phyloP scores from a whole-genome alignment of 2,797 vertebrate genomes.

The Momotus momota region DNA sequence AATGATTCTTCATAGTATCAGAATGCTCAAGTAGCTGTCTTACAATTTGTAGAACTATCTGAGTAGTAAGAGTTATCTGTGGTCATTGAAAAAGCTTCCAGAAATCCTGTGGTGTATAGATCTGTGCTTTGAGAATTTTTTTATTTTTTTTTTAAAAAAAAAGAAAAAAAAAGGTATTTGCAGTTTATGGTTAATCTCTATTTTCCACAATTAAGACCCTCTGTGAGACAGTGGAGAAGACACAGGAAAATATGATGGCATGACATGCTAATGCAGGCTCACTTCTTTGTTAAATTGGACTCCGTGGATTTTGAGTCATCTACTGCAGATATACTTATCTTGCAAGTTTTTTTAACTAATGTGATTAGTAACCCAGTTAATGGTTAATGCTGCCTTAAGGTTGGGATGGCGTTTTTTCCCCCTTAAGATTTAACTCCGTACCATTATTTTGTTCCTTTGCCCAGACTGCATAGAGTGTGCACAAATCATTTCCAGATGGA shows the following conservation, averaged over 20 bases:
- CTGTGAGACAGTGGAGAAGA: neutral
- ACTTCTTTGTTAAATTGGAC: neutral
- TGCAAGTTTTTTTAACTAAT: slow-evolving; percentile 13
- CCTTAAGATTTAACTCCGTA: slow-evolving; percentile 10
- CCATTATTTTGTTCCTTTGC: slow-evolving; percentile 53
- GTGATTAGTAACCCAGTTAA: slow-evolving; percentile 34
- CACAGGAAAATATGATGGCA: neutral
- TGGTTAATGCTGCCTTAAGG: slow-evolving; percentile 29
- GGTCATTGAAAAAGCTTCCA: neutral
- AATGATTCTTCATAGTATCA: neutral
- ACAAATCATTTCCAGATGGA: slow-evolving; percentile 70
- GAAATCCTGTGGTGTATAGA: neutral
- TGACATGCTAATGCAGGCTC: neutral
- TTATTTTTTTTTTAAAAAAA: neutral
- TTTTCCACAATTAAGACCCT: too few species aligned
- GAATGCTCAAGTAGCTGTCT: neutral
- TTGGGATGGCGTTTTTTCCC: neutral
- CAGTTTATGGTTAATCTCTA: neutral
- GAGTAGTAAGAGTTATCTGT: neutral
- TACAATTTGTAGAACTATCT: neutral
- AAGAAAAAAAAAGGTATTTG: neutral
- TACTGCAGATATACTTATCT: neutral
- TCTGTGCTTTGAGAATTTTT: neutral
- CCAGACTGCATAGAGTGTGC: neutral
- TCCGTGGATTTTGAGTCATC: neutral